These are phyloP conservation scores for Tipula vernalis DNA, from an alignment of 2,888 invertebrate genomes.

Conservation along the genomic window DNA sequence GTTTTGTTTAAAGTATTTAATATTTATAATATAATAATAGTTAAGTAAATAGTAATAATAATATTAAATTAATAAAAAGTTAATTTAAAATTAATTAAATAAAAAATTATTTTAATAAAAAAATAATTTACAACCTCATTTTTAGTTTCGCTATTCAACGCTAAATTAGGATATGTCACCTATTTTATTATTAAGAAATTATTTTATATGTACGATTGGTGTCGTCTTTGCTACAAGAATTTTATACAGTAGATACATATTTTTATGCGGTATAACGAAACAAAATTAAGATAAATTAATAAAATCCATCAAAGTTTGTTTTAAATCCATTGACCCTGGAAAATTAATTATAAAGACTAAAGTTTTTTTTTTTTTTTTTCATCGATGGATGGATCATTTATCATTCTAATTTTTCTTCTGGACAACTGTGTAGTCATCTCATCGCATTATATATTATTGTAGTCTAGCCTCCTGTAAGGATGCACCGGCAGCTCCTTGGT, in stretches of 20 bases:
- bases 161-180: not conserved
- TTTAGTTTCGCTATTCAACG: not conserved
- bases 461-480: conserved; percentile 22
- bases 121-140: conserved; percentile 4
- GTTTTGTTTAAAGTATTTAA: not conserved
- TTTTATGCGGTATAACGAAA: not conserved
- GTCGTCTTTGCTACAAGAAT: not conserved
- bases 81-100: not conserved
- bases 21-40: not conserved
- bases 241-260: not conserved
- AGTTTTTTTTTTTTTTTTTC: not conserved
- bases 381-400: not conserved
- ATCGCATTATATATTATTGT: conserved; percentile 19
- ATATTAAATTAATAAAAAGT: not conserved
- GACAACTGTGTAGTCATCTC: not conserved
- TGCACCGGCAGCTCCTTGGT: conserved; percentile 20
- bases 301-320: not conserved
- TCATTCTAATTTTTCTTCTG: not conserved
- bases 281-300: not conserved
- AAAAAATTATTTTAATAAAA: not conserved
- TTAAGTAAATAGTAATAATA: not conserved
- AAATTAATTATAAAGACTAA: not conserved
- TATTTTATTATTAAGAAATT: not conserved
- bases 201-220: not conserved
- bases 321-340: not conserved